Conservation (phyloP, 2,113 vertebrate genomes). For the Ancistrus triradiatus region DNA sequence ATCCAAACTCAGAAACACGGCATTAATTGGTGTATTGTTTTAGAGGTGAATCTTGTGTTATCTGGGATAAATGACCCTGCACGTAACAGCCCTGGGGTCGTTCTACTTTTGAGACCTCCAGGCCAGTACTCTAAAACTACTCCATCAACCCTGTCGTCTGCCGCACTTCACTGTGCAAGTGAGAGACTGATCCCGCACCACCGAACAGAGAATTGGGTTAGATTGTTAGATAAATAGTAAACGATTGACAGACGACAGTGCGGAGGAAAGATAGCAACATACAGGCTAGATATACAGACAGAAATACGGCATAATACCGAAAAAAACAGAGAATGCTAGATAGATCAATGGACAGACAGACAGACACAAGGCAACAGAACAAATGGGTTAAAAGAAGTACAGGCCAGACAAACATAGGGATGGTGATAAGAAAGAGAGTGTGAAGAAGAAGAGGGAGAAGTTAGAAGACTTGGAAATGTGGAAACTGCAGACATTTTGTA, state of each 20-base stretch:
- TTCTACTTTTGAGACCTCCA: constrained; percentile 99
- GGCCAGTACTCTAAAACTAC: too few species aligned
- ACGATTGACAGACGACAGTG: neutral
- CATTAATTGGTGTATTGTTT: neutral
- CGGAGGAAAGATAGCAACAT: neutral
- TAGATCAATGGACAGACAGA: neutral
- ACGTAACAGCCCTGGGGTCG: constrained; percentile 95
- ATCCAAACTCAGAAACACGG: too few species aligned
- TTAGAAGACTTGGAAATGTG: too few species aligned
- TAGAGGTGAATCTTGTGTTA: neutral
- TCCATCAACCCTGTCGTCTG: constrained; percentile 99
- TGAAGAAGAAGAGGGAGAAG: too few species aligned
- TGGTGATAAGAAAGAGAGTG: neutral
- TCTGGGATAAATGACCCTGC: constrained; percentile 71
- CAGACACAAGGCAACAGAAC: neutral
- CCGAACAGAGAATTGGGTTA: constrained; percentile 74
- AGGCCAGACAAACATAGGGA: neutral
- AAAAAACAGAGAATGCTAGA: neutral
- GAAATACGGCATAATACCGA: too few species aligned
- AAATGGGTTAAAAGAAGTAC: too few species aligned
- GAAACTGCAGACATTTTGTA: neutral
- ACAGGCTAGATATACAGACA: too few species aligned
- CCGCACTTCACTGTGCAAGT: constrained; percentile 94
- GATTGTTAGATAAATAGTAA: neutral
- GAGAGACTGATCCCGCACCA: constrained; percentile 96